Base-by-base conservation (phyloP, 35 echinoderm and acorn worm species). In the Heliocidaris tuberculata region DNA sequence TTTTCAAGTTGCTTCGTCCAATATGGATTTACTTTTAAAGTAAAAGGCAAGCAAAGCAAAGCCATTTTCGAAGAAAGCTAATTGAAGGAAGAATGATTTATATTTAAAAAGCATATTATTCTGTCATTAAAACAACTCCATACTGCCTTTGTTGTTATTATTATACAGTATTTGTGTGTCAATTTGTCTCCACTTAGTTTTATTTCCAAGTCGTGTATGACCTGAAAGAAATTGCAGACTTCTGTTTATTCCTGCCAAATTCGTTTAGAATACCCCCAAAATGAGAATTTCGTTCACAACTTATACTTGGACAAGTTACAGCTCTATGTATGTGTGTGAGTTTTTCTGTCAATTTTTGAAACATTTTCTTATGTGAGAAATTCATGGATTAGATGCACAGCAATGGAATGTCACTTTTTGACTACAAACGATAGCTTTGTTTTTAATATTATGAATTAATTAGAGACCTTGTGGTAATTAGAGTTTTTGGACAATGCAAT, bases 271-370 rank as follows among this genome's bases (percentile, higher is more conserved):
- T 70, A 70, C 21, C 35, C 35, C 35, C 3, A 0, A 42, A 42
- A 17, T 70, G 60, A 52, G 17, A 6, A 70, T 70, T 70, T 70
- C 50, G 7, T 52, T 52, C 12, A 52, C 35, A 42, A 42, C 35
- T 42, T 0, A 42, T 42, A 42, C 35, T 52, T 52, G 50, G 50
- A 10, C 50, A 17, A 6, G 24, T 70, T 24, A 70, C 60, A 70
- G 60, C 60, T 70, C 60, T 70, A 70, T 70, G 59, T 60, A 60
- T 60, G 60, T 70, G 60, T 70, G 60, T 70, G 60, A 70, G 60
- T 70, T 52, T 70, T 70, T 70, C 60, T 70, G 60, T 70, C 24
- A 27, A 0, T 19, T 70, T 70, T 70, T 70, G 15, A 70, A 24
- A 70, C 2, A 70, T 70, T 70, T 70, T 70, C 24, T 15, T 70